Evolutionary conservation across 2,888 invertebrate genomes (phyloP), one percentile per base, ranked within the genome.

Genomic region (Catocala sponsa): DNA sequence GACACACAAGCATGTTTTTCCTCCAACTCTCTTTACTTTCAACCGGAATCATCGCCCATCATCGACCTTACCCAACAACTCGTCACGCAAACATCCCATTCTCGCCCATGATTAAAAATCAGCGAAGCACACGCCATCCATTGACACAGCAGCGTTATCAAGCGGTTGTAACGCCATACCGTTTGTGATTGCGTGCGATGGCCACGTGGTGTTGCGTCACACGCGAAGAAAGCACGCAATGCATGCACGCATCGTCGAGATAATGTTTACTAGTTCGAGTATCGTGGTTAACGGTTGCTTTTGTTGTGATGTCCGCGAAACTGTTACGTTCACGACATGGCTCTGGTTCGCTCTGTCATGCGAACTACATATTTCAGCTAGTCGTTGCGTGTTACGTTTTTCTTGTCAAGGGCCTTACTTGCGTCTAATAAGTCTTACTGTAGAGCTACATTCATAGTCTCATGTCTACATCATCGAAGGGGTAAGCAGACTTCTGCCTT

Each of bases 121-220:
- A 86, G 83, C 86, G 73, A 68, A 72, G 79, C 87, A 87, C 92
- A 93, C 93, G 93, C 93, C 73, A 93, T 89, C 85, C 93, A 93
- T 94, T 93, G 92, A 91, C 91, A 92, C 61, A 71, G 59, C 87
- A 42, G 35, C 78, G 85, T 81, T 89, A 88, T 87, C 85, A 85
- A 74, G 82, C 85, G 80, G 84, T 84, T 70, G 76, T 76, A 76
- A 48, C 33, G 43, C 55, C 51, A 15, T 51, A 50, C 50, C 72
- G 74, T 61, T 58, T 54, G 33, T 74, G 81, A 72, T 92, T 83
- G 93, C 93, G 93, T 93, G 93, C 75, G 71, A 52, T 58, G 46
- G 76, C 78, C 91, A 92, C 92, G 92, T 92, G 91, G 86, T 72
- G 64, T 73, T 78, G 78, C 79, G 81, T 81, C 78, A 81, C 87